Conservation (phyloP, 2,113 vertebrate genomes). For the Pachycephala philippinensis region DNA sequence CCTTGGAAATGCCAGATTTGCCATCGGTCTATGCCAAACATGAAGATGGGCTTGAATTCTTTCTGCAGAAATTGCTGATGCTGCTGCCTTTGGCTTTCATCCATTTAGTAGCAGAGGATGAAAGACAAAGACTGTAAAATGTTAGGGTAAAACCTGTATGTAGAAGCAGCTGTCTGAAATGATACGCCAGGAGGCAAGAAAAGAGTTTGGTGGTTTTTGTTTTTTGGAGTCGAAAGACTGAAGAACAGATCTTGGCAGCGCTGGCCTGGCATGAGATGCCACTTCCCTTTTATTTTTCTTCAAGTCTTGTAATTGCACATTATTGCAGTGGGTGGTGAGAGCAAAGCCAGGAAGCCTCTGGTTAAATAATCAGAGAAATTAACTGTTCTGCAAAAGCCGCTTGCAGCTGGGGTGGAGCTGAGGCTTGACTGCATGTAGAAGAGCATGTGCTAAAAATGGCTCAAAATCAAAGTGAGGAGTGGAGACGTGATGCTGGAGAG, state of each 20-base stretch:
- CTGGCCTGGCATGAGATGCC: background rate
- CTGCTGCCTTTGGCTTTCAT: background rate
- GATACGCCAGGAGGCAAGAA: background rate
- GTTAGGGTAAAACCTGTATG: background rate
- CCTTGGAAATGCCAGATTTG: background rate
- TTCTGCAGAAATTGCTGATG: background rate
- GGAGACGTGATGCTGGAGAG: background rate
- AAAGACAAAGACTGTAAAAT: background rate
- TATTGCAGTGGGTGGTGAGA: conserved; percentile 15
- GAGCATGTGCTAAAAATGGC: background rate
- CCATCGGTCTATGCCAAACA: background rate
- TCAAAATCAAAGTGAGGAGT: background rate
- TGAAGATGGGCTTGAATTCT: background rate
- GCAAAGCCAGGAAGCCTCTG: background rate
- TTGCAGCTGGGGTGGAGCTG: background rate
- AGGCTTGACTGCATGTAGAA: background rate
- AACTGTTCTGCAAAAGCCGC: background rate
- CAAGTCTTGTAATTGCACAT: background rate
- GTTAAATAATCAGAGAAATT: conserved; percentile 5
- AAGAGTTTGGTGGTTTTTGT: background rate
- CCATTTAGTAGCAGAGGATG: background rate
- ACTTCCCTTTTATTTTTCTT: conserved; percentile 10
- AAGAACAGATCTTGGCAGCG: background rate
- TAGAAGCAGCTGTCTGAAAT: background rate
- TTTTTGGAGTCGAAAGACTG: background rate